Conservation (phyloP, 2,888 invertebrate species). For the Glaucopsyche alexis region DNA sequence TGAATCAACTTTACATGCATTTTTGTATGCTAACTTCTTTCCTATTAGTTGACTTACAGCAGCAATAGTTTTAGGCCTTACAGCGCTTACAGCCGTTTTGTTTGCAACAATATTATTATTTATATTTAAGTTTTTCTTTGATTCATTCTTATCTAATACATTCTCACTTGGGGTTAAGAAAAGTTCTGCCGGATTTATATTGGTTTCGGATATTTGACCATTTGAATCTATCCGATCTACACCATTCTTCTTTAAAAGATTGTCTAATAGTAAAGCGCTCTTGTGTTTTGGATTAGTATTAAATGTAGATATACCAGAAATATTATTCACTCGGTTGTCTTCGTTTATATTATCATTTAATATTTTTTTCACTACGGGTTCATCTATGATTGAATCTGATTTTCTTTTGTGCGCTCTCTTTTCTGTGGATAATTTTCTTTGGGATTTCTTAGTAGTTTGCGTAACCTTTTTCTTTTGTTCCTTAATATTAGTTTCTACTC, state of each 20-base stretch:
- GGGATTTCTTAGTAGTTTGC: conserved; percentile 51
- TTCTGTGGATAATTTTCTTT: conserved; percentile 56
- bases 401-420: conserved; percentile 73
- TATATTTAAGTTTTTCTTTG: conserved; percentile 70
- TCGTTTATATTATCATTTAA: conserved; percentile 56
- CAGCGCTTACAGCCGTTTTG: conserved; percentile 54
- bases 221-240: conserved; percentile 73
- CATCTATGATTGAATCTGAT: conserved; percentile 50
- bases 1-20: conserved; percentile 65
- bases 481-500: conserved; percentile 56
- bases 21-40: conserved; percentile 64
- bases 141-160: conserved; percentile 53
- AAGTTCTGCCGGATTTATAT: conserved; percentile 70
- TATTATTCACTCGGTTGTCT: conserved; percentile 54
- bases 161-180: conserved; percentile 67
- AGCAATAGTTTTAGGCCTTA: conserved; percentile 62
- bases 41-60: conserved; percentile 67
- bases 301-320: conserved; percentile 47
- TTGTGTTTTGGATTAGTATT: conserved; percentile 66
- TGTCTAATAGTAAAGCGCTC: conserved; percentile 76
- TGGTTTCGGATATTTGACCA: conserved; percentile 60
- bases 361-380: conserved; percentile 57
- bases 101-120: conserved; percentile 73
- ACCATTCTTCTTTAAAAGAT: conserved; percentile 79
- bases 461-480: conserved; percentile 57